These are phyloP conservation scores for Lasioglossum oenotherae DNA, from an alignment of 2,888 invertebrate genomes.

Conservation along the genomic window DNA sequence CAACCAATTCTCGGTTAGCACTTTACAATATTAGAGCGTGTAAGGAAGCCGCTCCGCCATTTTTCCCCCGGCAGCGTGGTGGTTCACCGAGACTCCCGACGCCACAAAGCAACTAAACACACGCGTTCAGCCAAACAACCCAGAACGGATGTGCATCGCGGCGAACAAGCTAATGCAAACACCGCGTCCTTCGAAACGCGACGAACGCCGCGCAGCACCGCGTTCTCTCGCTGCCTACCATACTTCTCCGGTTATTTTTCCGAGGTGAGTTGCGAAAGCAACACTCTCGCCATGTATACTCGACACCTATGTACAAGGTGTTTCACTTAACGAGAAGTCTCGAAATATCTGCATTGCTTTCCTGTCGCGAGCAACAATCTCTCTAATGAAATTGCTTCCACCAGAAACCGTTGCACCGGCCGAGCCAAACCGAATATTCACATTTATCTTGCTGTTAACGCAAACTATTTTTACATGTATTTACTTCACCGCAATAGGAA, in stretches of 20 bases:
- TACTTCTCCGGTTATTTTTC: constrained; percentile 37
- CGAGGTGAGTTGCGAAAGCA: constrained; percentile 2
- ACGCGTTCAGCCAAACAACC: constrained; percentile 39
- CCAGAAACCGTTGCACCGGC: neutral
- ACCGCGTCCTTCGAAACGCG: constrained; percentile 41
- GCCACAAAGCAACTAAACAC: constrained; percentile 34
- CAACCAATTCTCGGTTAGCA: constrained; percentile 12
- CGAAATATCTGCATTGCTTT: neutral
- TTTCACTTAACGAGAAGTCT: constrained; percentile 14
- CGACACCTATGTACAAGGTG: constrained; percentile 18
- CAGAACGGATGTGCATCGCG: constrained; percentile 41
- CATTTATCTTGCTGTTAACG: no score
- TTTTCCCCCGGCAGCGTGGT: constrained; percentile 10
- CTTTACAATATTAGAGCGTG: neutral
- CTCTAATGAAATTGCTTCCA: neutral
- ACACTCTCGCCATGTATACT: neutral
- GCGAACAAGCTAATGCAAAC: constrained; percentile 46
- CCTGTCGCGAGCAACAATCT: neutral
- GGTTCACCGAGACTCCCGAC: neutral
- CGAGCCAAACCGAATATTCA: neutral
- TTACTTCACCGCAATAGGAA: no score
- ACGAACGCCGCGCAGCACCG: constrained; percentile 9
- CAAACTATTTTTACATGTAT: no score
- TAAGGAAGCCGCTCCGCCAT: constrained; percentile 7
- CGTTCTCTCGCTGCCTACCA: neutral